Evolutionary conservation across 2,797 vertebrate genomes (phyloP), one percentile per base, ranked within the genome.

Genomic region (Galagoides demidoff): DNA sequence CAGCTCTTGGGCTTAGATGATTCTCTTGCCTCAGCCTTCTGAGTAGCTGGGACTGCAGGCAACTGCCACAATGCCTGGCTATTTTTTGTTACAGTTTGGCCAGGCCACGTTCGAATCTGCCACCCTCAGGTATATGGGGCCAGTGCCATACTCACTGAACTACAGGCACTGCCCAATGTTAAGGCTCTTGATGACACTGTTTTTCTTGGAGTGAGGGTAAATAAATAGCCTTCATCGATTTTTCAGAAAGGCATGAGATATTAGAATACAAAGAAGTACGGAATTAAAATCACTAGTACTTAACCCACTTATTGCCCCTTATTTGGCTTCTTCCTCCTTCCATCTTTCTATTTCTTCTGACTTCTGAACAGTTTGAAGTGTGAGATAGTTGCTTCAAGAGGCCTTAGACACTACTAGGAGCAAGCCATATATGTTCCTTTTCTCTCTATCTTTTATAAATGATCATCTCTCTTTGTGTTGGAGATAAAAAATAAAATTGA

Each of bases 401-500:
- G 45, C 43, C 23, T 61, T 88, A 55, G 25, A 83, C 66, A 76
- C 29, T 8, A 84, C 19, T 71, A 31, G 61, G 17, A 89, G 3
- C 11, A 52, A 79, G 49, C 8, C 0, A 14, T 27, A 0, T n/a
- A 34, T 20, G 10, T 70, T 37, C 0, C 1, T 7, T 73, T 55
- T 17, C 76, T 59, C 20, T n/a, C 7, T 13, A 39, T 76, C 29
- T 63, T 68, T 92, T 29, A 2, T 49, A 81, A 81, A 88, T 43
- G 17, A 74, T 5, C 27, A 81, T 76, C 31, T 19, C 25, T 25
- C 5, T 7, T 61, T 31, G 22, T 57, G 37, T 37, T 61, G 10
- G 34, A 85, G 52, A 85, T 52, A 20, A 87, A 93, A 96, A 63
- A 25, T 14, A 20, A 87, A 97, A 84, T 43, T 70, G 8, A 61